Evolutionary conservation across 2,797 vertebrate genomes (phyloP).

Genomic region (Gymnothorax javanicus): DNA sequence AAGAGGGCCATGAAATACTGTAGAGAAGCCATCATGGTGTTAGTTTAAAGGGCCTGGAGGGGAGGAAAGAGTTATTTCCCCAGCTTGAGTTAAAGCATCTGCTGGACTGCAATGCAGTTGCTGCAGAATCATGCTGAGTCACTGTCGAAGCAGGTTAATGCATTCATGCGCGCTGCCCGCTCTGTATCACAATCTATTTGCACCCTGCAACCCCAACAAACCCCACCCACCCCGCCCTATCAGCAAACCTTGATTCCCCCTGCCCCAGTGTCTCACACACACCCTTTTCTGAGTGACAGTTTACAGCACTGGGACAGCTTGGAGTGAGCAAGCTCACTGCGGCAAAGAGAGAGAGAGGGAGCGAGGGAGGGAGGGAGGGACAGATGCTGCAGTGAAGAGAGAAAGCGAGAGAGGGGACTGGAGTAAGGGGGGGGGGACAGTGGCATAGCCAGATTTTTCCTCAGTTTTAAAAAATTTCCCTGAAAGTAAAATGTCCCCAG

Average conservation of each 20-base stretch:
- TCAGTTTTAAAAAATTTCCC: too few relatives aligned
- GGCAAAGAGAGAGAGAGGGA: conserved; percentile 9
- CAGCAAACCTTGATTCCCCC: not conserved
- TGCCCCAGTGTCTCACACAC: not conserved
- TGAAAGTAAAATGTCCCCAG: too few relatives aligned
- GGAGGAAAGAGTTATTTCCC: not conserved
- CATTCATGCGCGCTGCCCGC: not conserved
- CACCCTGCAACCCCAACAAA: not conserved
- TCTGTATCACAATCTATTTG: too few relatives aligned
- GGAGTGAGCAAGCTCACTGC: conserved; percentile 6
- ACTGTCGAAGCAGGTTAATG: conserved; percentile 17
- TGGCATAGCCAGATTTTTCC: not conserved
- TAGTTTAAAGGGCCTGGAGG: not conserved
- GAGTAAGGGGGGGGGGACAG: not conserved
- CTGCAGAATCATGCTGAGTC: conserved; percentile 42
- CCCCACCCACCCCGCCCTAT: not conserved
- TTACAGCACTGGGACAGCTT: not conserved
- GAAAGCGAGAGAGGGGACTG: not conserved
- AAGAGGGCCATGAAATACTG: not conserved
- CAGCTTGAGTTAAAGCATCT: too few relatives aligned
- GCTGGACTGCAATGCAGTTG: conserved; percentile 21
- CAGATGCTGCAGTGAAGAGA: not conserved
- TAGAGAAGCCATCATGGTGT: not conserved
- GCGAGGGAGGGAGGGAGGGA: conserved; percentile 15
- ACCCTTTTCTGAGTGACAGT: not conserved